Conservation (phyloP, 2,888 invertebrate genomes). For the Oligia latruncula region DNA sequence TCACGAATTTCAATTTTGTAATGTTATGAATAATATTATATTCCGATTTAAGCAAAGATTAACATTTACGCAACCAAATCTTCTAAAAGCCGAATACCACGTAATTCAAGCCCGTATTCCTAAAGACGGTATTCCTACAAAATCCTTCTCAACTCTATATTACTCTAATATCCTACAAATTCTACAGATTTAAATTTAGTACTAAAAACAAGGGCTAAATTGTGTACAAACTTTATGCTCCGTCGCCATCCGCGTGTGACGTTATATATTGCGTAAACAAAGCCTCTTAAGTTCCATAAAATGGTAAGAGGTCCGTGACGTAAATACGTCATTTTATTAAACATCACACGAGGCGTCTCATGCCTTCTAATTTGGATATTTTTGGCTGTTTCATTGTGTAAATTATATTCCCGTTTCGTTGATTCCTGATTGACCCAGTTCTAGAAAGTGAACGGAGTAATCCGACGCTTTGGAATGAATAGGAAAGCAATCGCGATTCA, state of each 20-base stretch:
- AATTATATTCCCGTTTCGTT: constrained; percentile 37
- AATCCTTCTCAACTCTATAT: constrained; percentile 55
- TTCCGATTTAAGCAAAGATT: constrained; percentile 22
- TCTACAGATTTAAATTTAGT: constrained; percentile 49
- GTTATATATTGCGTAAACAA: constrained; percentile 56
- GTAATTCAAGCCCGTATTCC: constrained; percentile 33
- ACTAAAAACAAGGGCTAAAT: constrained; percentile 60
- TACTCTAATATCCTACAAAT: constrained; percentile 56
- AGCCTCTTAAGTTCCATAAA: constrained; percentile 50
- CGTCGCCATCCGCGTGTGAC: constrained; percentile 41
- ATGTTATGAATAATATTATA: neutral
- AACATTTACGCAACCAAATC: constrained; percentile 39
- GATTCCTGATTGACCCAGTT: constrained; percentile 48
- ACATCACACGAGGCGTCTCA: constrained; percentile 37
- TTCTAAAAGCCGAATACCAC: constrained; percentile 34
- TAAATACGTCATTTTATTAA: constrained; percentile 64
- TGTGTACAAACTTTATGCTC: constrained; percentile 51
- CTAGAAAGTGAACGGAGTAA: constrained; percentile 36
- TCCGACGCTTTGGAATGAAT: constrained; percentile 45
- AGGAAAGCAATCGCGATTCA: constrained; percentile 36
- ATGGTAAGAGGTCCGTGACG: constrained; percentile 40
- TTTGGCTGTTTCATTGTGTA: constrained; percentile 19
- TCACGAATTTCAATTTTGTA: constrained; percentile 13
- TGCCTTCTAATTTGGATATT: constrained; percentile 49
- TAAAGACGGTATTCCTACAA: constrained; percentile 40